Conservation (phyloP, 2,888 invertebrate species). For the Plebejus melissa region DNA sequence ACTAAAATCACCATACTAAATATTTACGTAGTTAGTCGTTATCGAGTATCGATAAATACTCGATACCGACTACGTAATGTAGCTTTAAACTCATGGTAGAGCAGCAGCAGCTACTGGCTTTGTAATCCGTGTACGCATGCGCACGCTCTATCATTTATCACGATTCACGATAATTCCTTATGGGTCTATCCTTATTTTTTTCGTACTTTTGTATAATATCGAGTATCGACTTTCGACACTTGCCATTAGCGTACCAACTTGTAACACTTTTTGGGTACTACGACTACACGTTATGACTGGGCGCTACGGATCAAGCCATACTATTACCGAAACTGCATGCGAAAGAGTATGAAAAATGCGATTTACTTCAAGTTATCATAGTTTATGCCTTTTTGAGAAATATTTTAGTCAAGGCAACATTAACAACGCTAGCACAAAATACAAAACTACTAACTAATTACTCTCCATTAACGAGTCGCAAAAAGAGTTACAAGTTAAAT, state of each 20-base stretch:
- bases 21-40: too few relatives aligned
- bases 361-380: too few relatives aligned
- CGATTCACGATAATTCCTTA: constrained; percentile 5
- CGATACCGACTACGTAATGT: too few relatives aligned
- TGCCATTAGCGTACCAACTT: not conserved
- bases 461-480: not conserved
- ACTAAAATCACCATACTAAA: too few relatives aligned
- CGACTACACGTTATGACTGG: too few relatives aligned
- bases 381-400: too few relatives aligned
- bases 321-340: too few relatives aligned
- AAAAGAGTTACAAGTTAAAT: not conserved
- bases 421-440: not conserved
- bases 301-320: too few relatives aligned
- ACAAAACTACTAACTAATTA: not conserved
- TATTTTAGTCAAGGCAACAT: not conserved
- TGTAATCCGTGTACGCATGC: constrained; percentile 4
- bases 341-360: too few relatives aligned
- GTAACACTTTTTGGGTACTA: not conserved
- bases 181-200: not conserved
- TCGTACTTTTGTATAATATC: not conserved
- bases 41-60: too few relatives aligned
- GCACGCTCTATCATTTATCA: not conserved
- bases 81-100: too few relatives aligned
- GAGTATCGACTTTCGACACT: not conserved
- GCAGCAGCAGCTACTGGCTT: too few relatives aligned